Conservation (phyloP, 2,113 vertebrate species). For the Ceratotherium simum region DNA sequence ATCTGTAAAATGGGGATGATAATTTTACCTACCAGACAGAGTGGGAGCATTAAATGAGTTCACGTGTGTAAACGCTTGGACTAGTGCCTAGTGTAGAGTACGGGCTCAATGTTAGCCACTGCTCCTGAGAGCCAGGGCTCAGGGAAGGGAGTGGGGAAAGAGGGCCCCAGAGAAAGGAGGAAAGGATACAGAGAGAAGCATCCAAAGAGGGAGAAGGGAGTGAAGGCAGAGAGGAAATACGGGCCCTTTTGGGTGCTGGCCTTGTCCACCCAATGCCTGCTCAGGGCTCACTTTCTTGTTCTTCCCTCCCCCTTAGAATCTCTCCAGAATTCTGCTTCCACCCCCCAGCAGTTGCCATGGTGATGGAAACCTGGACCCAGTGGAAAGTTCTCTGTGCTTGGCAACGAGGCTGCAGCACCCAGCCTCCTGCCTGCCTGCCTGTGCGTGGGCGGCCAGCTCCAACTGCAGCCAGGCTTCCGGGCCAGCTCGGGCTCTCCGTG, state of each 20-base stretch:
- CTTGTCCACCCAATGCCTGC: background rate
- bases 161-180: background rate
- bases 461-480: slow-evolving; percentile 44
- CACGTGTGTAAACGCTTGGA: background rate
- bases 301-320: slow-evolving; percentile 30
- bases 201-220: background rate
- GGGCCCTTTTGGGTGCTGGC: background rate
- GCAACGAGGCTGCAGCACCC: slow-evolving; percentile 70
- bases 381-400: slow-evolving; percentile 78
- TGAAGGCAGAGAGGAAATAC: background rate
- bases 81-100: rapidly evolving
- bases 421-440: slow-evolving; percentile 63
- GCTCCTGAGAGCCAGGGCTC: background rate
- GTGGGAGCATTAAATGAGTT: background rate
- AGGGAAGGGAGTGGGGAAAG: background rate
- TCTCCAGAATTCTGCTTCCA: slow-evolving; percentile 48
- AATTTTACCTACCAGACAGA: background rate
- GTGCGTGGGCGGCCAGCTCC: slow-evolving; percentile 65
- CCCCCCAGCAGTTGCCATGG: slow-evolving; percentile 71
- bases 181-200: background rate
- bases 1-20: background rate
- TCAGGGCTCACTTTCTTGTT: background rate
- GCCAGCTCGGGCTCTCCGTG: background rate
- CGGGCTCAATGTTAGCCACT: background rate
- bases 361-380: slow-evolving; percentile 76